These are phyloP conservation scores for Thinocorus orbignyianus DNA, from an alignment of 2,113 vertebrate species.

Conservation along the genomic window DNA sequence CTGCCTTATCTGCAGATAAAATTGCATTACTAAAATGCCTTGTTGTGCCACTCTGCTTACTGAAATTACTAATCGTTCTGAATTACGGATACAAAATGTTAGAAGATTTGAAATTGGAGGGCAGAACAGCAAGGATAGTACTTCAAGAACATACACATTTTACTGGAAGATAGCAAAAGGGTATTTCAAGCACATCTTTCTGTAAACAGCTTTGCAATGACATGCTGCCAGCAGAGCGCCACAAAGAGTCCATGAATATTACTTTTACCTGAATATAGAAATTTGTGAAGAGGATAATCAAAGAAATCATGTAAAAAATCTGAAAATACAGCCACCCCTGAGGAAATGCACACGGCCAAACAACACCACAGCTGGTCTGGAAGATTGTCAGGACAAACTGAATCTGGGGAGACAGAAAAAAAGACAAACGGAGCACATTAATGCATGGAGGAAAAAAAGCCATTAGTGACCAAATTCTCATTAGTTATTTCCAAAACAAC, in stretches of 20 bases:
- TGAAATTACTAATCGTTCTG: background rate
- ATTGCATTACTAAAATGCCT: background rate
- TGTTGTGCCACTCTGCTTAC: background rate
- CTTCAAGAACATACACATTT: accelerated
- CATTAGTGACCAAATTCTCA: background rate
- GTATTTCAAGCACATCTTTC: background rate
- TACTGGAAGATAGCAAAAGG: background rate
- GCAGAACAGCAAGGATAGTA: background rate
- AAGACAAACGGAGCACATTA: background rate
- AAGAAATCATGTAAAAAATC: constrained; percentile 91
- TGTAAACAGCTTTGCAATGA: background rate
- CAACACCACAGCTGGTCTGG: constrained; percentile 87
- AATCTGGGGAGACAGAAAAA: constrained; percentile 72
- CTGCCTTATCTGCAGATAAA: background rate
- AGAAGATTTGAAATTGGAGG: background rate
- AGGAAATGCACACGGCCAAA: constrained; percentile 92
- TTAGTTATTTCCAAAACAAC: background rate
- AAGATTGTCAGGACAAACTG: constrained; percentile 93
- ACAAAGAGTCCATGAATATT: background rate
- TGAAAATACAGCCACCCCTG: constrained; percentile 94
- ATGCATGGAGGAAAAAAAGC: background rate
- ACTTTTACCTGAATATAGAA: constrained; percentile 92
- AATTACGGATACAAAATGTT: background rate
- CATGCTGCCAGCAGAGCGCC: background rate
- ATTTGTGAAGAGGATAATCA: constrained; percentile 92